Evolutionary conservation across 2,113 vertebrate genomes (phyloP).

Genomic region (Colius striatus): DNA sequence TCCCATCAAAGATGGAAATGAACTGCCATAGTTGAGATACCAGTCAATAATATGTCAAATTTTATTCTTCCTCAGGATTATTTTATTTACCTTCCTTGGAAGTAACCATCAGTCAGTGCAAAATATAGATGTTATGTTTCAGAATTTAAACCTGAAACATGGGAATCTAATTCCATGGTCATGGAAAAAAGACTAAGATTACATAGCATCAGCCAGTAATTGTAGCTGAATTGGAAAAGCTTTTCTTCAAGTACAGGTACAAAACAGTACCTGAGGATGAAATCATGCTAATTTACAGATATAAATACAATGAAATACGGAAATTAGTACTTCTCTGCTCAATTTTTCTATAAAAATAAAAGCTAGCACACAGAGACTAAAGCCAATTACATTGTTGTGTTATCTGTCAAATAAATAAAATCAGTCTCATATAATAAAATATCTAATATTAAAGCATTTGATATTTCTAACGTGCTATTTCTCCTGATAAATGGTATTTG

Average conservation of each 20-base stretch:
- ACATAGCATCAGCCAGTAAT: neutral
- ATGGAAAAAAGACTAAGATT: neutral
- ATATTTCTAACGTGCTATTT: neutral
- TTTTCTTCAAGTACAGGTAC: neutral
- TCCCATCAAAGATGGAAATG: conserved; percentile 20
- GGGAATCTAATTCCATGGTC: neutral
- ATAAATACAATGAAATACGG: neutral
- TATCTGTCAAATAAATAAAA: neutral
- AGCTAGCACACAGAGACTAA: neutral
- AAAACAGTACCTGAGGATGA: neutral
- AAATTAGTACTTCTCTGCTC: neutral
- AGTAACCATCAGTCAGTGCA: neutral
- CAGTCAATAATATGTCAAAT: conserved; percentile 61
- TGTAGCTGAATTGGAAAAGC: neutral
- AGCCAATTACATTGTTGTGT: neutral
- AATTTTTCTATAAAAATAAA: neutral
- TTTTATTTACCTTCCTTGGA: conserved; percentile 55
- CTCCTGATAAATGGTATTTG: neutral
- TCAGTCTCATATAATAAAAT: neutral
- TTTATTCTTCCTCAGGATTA: conserved; percentile 37
- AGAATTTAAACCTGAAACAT: neutral
- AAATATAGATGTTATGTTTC: conserved; percentile 24
- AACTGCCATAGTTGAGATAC: conserved; percentile 61
- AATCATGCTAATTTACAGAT: neutral
- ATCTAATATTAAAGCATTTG: neutral